These are phyloP conservation scores for Sarcophaga bullata DNA, from an alignment of 1,140 invertebrate genomes.

Conservation along the genomic window DNA sequence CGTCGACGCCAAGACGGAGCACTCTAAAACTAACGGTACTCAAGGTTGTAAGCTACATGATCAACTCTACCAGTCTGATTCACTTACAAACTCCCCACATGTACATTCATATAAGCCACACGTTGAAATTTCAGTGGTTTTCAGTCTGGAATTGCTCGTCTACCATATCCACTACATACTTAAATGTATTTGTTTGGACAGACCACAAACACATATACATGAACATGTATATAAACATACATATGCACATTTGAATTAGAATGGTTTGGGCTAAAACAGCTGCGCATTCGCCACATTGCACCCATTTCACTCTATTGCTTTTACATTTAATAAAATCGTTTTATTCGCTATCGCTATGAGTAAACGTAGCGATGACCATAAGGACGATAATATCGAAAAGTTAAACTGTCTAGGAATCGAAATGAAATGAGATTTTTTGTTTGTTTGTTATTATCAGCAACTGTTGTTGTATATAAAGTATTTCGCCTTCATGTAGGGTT, in stretches of 20 bases:
- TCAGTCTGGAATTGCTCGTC: too few relatives aligned
- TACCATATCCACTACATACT: too few relatives aligned
- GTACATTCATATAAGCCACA: background rate
- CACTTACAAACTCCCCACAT: background rate
- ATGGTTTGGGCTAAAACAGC: conserved; percentile 30
- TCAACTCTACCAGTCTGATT: conserved; percentile 10
- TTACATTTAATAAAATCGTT: background rate
- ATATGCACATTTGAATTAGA: conserved; percentile 19
- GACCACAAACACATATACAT: conserved; percentile 6
- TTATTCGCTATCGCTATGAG: too few relatives aligned
- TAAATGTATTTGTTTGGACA: background rate
- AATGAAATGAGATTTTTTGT: background rate
- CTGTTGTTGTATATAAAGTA: background rate
- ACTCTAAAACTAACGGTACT: conserved; percentile 39
- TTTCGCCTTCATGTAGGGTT: background rate
- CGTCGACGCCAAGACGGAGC: conserved; percentile 31
- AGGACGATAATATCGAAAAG: too few relatives aligned
- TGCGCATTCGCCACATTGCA: conserved; percentile 13
- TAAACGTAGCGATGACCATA: too few relatives aligned
- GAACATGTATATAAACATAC: background rate
- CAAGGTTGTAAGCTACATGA: conserved; percentile 39
- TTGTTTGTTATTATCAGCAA: background rate
- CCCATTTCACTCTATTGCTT: background rate
- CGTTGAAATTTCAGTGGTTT: background rate
- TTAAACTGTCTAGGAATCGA: too few relatives aligned